Evolutionary conservation across 2,113 vertebrate species (phyloP), one percentile per base, ranked within the genome.

Genomic region (Phaethornis superciliosus): DNA sequence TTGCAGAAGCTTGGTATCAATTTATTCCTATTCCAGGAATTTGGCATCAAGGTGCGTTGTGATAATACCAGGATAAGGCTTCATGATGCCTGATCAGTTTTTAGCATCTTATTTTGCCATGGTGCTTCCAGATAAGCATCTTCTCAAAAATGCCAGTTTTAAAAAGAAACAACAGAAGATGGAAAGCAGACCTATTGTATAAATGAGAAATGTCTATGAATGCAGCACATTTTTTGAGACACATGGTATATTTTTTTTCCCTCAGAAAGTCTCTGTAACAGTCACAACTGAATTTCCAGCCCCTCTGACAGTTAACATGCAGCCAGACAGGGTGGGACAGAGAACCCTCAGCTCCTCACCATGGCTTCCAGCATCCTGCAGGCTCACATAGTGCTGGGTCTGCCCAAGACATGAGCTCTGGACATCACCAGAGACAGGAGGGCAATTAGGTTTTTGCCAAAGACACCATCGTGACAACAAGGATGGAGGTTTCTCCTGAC

Each of bases 401-500:
- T 54, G 70, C 59, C 30, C 1, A 0, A 4, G 46, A 20, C 5
- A 3, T 0, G 0, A 19, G 56, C 27, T 59, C 69, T 1, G 15
- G 14, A 35, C 49, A 4, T 35, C 49, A 10, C n/a, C 30, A 26
- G 35, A 0, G 23, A 14, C 9, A 30, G 79, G 26, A 21, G n/a
- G 56, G 16, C 24, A 35, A 13, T 5, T 24, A 10, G 0, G 8
- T 0, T 12, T 55, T 46, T 46, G 28, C 68, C 76, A 64, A 58
- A 85, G 64, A 19, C 13, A 46, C 11, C 13, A 8, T 10, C 33
- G 15, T 1, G 0, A 51, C 52, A 71, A 9, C 28, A 47, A 35
- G 63, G 56, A 20, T 32, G 20, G 60, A 26, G 13, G 21, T 9
- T 75, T 12, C 67, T 19, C 20, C 6, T 0, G 1, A 15, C 0